These are phyloP conservation scores for Macroramphosus scolopax DNA, from an alignment of 2,797 vertebrate genomes.

Conservation along the genomic window DNA sequence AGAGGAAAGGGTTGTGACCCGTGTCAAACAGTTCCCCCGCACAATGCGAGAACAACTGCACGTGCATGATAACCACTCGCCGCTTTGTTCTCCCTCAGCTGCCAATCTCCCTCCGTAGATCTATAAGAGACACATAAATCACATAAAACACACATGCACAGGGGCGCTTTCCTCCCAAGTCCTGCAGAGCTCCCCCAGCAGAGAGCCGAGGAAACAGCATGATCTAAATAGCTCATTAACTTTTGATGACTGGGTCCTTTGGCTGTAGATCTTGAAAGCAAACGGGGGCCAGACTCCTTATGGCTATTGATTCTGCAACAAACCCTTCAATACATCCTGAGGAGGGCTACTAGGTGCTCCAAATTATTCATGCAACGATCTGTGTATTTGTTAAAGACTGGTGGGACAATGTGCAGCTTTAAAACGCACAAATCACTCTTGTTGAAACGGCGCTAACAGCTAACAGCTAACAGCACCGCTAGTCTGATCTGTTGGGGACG, in stretches of 20 bases:
- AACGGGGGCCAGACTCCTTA: constrained; percentile 72
- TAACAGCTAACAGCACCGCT: too few species aligned
- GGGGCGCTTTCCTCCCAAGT: constrained; percentile 30
- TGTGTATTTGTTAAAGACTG: constrained; percentile 56
- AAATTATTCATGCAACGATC: constrained; percentile 70
- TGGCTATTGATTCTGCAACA: constrained; percentile 72
- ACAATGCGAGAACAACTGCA: constrained; percentile 55
- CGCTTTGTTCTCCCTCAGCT: constrained; percentile 52
- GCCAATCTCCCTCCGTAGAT: constrained; percentile 45
- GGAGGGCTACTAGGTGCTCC: constrained; percentile 52
- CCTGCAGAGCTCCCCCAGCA: constrained; percentile 59
- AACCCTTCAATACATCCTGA: constrained; percentile 33
- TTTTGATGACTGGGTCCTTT: constrained; percentile 75
- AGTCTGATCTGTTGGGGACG: too few species aligned
- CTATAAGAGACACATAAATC: constrained; percentile 48
- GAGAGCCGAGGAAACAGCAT: constrained; percentile 68
- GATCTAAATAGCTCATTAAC: constrained; percentile 80
- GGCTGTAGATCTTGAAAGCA: constrained; percentile 77
- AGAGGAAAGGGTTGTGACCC: constrained; percentile 44
- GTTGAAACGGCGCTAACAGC: constrained; percentile 25
- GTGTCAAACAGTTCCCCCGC: constrained; percentile 28
- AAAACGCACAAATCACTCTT: constrained; percentile 25
- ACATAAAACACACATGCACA: constrained; percentile 28
- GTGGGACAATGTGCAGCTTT: constrained; percentile 38
- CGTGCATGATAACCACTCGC: constrained; percentile 46